Conservation (phyloP, 2,113 vertebrate genomes). For the Periophthalmodon schlosseri region DNA sequence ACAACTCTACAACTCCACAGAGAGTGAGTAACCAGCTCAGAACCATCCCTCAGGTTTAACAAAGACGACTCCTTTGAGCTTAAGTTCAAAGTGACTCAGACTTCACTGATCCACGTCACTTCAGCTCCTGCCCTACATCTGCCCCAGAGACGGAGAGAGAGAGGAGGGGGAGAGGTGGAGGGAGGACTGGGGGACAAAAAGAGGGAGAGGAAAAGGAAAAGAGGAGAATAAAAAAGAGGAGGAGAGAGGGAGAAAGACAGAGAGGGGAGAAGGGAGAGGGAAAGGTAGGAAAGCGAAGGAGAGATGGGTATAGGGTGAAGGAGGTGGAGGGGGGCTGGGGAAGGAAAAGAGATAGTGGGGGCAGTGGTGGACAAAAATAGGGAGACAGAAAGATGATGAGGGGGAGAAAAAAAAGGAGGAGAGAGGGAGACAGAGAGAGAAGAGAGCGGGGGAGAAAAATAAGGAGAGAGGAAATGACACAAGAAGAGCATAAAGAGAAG, state of each 20-base stretch:
- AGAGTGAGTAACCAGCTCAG: too few relatives aligned
- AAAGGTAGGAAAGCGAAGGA: too few relatives aligned
- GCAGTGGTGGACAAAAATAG: neutral
- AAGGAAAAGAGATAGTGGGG: too few relatives aligned
- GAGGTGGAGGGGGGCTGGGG: too few relatives aligned
- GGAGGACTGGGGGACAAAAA: neutral
- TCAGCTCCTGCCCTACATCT: neutral
- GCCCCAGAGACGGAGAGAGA: neutral
- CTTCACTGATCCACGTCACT: neutral
- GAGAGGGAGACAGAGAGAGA: too few relatives aligned
- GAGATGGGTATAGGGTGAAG: too few relatives aligned
- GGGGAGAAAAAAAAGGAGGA: neutral
- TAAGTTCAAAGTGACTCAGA: neutral
- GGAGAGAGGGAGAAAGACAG: neutral
- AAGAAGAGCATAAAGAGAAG: neutral
- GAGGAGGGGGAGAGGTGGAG: neutral
- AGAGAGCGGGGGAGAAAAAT: neutral
- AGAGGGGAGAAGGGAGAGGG: too few relatives aligned
- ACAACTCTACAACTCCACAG: neutral
- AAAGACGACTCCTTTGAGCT: neutral
- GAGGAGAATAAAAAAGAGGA: too few relatives aligned
- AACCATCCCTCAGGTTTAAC: neutral
- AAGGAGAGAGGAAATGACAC: too few relatives aligned
- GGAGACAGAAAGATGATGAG: neutral
- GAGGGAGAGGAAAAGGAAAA: neutral